Evolutionary conservation across 1,140 invertebrate species (phyloP), one percentile per base, ranked within the genome.

Genomic region (Polypedilum pembai): DNA sequence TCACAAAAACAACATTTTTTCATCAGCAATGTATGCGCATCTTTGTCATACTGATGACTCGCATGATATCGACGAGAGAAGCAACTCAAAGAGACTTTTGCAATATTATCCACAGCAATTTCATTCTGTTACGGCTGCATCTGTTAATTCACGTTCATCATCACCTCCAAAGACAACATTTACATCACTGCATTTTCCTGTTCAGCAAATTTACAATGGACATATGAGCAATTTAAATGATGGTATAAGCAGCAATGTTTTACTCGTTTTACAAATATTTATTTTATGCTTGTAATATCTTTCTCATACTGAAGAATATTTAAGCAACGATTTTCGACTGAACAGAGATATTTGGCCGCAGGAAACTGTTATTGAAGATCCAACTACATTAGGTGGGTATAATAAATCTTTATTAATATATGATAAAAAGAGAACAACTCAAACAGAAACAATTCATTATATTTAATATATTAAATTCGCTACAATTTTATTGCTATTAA

Each of bases 1-100:
- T 69, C 65, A 69, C 7, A 69, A 69, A 69, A 69, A 69, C 12
- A 69, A 69, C 12, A 69, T 21, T 21, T 69, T 69, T 69, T 18
- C 65, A 69, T 69, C 65, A 69, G 65, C 17, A 10, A 69, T 69
- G 65, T 69, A 69, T 69, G 65, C 65, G 4, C 65, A 69, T 69
- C 20, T 69, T 10, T 69, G 65, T 20, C 65, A 69, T 10, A 20
- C 65, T 4, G 65, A 69, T 7, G 65, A 69, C 4, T 10, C 65
- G 7, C 65, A 20, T 12, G 65, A 69, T 10, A 33, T 33, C 5
- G 65, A 69, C 8, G 65, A 69, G 5, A 18, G 65, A 20, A 69
- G 20, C 10, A 21, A 10, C 7, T 18, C 65, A 20, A 69, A 69
- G 20, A 18, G 17, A 20, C 15, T 69, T 21, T 12, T 69, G 65